phyloP scores from a whole-genome alignment of 2,888 invertebrate species.

The Lampropteryx suffumata region DNA sequence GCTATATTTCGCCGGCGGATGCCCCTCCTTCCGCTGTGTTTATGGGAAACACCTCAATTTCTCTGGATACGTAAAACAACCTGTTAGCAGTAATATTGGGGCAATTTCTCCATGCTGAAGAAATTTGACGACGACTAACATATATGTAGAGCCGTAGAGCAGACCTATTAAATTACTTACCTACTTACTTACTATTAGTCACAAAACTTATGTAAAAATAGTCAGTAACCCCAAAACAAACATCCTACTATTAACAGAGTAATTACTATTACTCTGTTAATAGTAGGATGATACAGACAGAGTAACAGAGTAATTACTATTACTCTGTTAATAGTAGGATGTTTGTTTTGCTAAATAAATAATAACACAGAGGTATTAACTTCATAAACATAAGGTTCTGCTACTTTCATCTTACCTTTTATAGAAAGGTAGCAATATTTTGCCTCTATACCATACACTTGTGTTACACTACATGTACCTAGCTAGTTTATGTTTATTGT shows the following conservation, averaged over 20 bases:
- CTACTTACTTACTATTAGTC: too few species aligned
- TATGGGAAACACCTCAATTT: slow-evolving; percentile 60
- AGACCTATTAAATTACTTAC: too few species aligned
- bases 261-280: too few species aligned
- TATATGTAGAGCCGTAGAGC: too few species aligned
- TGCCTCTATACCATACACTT: slow-evolving; percentile 41
- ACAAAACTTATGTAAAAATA: too few species aligned
- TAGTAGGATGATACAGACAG: too few species aligned
- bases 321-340: too few species aligned
- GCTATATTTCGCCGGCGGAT: slow-evolving; percentile 62
- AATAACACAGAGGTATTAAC: slow-evolving; percentile 11
- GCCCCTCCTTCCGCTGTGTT: slow-evolving; percentile 42
- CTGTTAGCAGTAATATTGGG: slow-evolving; percentile 62
- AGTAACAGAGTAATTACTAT: too few species aligned
- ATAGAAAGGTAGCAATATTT: slow-evolving; percentile 29
- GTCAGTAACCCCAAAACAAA: too few species aligned
- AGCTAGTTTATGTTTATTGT: slow-evolving; percentile 3
- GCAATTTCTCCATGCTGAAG: neutral
- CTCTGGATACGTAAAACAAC: slow-evolving; percentile 57
- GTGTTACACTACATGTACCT: slow-evolving; percentile 12
- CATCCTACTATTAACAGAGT: too few species aligned
- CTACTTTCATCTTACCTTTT: slow-evolving; percentile 35
- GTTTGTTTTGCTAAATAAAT: neutral
- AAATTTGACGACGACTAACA: neutral
- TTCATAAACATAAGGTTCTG: slow-evolving; percentile 39